Evolutionary conservation across 1,140 invertebrate species (phyloP).

Genomic region (Orchestia grillus): DNA sequence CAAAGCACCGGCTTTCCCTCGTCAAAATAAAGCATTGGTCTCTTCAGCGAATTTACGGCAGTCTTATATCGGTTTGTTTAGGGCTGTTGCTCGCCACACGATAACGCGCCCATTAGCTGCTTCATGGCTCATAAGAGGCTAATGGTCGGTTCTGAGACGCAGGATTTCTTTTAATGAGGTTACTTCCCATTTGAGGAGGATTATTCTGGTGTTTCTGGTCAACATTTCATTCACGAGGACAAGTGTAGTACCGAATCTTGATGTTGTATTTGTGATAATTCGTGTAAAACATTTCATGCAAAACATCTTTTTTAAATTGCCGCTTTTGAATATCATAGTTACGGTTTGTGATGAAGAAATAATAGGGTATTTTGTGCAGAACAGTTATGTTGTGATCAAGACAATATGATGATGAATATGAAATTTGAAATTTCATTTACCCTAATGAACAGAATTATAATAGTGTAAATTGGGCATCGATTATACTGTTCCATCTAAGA

Average conservation of each 20-base stretch:
- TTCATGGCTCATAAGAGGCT: conserved; percentile 40
- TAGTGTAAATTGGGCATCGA: no score
- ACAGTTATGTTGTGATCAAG: no score
- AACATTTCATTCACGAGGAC: neutral
- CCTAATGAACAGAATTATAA: no score
- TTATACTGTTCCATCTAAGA: no score
- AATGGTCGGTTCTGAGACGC: neutral
- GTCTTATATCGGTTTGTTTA: conserved; percentile 25
- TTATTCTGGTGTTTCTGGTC: neutral
- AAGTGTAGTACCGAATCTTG: neutral
- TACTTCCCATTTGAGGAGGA: neutral
- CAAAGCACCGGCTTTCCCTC: neutral
- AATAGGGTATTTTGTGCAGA: no score
- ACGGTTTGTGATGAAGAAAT: no score
- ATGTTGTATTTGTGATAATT: neutral
- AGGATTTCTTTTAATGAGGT: neutral
- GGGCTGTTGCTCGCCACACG: neutral
- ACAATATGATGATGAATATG: no score
- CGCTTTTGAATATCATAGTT: no score
- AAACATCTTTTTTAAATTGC: no score
- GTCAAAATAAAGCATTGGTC: conserved; percentile 23
- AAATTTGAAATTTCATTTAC: no score
- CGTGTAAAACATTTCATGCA: no score
- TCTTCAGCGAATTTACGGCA: neutral
- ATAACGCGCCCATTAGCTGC: conserved; percentile 8